Conservation (phyloP, 2,797 vertebrate genomes). For the Lacerta agilis region DNA sequence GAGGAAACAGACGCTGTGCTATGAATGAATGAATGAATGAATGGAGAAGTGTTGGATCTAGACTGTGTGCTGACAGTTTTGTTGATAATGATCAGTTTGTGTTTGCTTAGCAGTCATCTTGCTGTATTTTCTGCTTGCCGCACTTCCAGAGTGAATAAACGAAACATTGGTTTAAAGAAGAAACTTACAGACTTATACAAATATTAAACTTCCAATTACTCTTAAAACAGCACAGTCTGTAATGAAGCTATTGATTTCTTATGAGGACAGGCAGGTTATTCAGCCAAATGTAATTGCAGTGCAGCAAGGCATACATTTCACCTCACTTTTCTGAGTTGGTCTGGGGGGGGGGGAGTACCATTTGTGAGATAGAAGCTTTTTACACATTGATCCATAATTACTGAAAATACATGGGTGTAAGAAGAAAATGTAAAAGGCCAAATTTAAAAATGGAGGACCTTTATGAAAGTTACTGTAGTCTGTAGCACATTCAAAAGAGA, state of each 20-base stretch:
- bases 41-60: neutral
- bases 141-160: constrained; percentile 4
- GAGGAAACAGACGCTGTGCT: neutral
- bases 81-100: neutral
- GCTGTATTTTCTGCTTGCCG: neutral
- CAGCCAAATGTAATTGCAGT: constrained; percentile 5
- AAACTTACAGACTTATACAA: constrained; percentile 15
- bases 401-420: constrained; percentile 1
- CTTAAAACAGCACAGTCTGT: neutral
- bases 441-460: neutral
- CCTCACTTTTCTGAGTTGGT: constrained; percentile 3
- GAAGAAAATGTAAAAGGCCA: neutral
- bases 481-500: neutral
- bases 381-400: neutral
- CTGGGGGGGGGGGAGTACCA: too few species aligned
- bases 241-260: constrained; percentile 29
- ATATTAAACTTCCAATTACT: constrained; percentile 20
- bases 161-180: neutral
- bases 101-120: neutral
- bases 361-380: neutral
- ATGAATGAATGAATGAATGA: neutral
- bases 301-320: neutral
- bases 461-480: neutral
- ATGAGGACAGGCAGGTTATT: constrained; percentile 6
- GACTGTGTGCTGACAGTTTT: neutral